Conservation (phyloP, 1,140 invertebrate genomes). For the Pseudachorutes palmiensis region DNA sequence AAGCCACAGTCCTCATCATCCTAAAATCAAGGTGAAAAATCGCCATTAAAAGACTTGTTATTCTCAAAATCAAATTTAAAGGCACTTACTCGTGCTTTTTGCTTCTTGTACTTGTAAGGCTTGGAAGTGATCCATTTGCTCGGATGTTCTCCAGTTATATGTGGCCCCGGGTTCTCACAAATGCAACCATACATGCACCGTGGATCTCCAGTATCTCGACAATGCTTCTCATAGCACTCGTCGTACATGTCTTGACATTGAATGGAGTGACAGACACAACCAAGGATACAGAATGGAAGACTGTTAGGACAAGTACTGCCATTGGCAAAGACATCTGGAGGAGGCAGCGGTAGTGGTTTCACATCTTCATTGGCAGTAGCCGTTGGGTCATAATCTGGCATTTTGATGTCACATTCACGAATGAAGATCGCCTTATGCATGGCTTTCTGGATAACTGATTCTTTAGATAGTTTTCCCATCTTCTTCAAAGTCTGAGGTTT, state of each 20-base stretch:
- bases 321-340: neutral
- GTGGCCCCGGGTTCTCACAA: neutral
- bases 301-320: neutral
- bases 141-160: neutral
- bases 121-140: neutral
- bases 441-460: neutral
- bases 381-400: neutral
- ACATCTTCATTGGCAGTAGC: neutral
- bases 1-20: constrained; percentile 9
- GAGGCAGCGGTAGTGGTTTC: neutral
- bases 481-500: neutral
- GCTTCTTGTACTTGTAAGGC: constrained; percentile 9
- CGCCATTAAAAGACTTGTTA: neutral
- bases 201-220: constrained; percentile 6
- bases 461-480: neutral
- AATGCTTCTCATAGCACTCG: constrained; percentile 3
- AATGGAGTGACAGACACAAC: neutral
- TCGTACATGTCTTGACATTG: neutral
- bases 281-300: neutral
- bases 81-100: neutral
- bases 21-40: neutral
- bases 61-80: too few relatives aligned
- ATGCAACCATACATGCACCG: constrained; percentile 5
- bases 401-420: neutral
- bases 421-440: neutral